phyloP scores from a whole-genome alignment of 2,888 invertebrate genomes.

The Sabatieria punctata region DNA sequence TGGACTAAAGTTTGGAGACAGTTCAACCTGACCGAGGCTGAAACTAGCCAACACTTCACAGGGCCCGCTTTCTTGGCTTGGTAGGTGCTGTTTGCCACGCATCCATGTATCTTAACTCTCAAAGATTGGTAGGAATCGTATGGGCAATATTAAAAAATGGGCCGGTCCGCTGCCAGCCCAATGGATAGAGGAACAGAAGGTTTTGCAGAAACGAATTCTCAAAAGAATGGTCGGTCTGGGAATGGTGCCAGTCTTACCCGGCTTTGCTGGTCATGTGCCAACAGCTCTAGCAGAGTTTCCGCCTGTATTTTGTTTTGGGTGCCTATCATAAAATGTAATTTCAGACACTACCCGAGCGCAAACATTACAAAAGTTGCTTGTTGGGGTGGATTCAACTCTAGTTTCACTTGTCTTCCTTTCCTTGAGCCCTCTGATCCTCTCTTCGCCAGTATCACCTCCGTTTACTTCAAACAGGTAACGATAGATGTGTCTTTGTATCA shows the following conservation, averaged over 20 bases:
- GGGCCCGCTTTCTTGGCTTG: constrained; percentile 88
- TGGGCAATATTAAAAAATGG: constrained; percentile 85
- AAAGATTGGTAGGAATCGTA: constrained; percentile 50
- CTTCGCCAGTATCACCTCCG: constrained; percentile 52
- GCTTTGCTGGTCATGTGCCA: constrained; percentile 80
- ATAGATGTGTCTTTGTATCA: too few species aligned
- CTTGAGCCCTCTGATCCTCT: constrained; percentile 60
- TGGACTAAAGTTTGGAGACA: constrained; percentile 53
- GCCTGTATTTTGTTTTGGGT: background rate
- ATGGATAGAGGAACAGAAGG: constrained; percentile 53
- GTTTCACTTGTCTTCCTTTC: constrained; percentile 46
- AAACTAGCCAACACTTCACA: constrained; percentile 62
- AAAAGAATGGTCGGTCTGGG: constrained; percentile 59
- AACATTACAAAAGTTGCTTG: constrained; percentile 45
- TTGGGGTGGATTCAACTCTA: constrained; percentile 60
- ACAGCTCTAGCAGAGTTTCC: constrained; percentile 43
- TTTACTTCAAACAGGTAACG: constrained; percentile 55
- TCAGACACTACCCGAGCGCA: constrained; percentile 51
- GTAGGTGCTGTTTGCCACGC: constrained; percentile 36
- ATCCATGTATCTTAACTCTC: background rate
- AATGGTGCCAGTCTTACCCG: constrained; percentile 56
- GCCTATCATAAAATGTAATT: constrained; percentile 8
- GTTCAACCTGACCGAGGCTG: constrained; percentile 53
- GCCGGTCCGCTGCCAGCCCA: constrained; percentile 57
- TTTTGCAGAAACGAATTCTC: constrained; percentile 55